Evolutionary conservation across 2,888 invertebrate genomes (phyloP), one percentile per base, ranked within the genome.

Genomic region (Trichogramma evanescens): DNA sequence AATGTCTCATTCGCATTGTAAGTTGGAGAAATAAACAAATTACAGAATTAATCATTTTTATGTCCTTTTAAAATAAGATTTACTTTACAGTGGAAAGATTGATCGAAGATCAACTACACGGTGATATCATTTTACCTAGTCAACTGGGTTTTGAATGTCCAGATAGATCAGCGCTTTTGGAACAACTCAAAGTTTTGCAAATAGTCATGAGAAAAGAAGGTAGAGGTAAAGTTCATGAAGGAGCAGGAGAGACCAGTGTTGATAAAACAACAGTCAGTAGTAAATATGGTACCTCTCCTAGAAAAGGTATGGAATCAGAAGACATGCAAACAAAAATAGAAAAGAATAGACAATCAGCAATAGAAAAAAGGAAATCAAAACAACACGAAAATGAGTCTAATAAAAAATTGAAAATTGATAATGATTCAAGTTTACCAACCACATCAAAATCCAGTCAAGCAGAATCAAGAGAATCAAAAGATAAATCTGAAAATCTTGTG

Each of bases 1-100:
- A 76, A 93, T 84, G 76, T 82, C 83, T 44, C 95, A 95, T 81
- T 83, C 86, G 6, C 89, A 91, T 72, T 83, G 92, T 92, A 82
- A 84, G 84, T 80, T 59, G 59, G 59, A 52, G 5, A 55, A 41
- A 13, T 45, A 51, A 53, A 51, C 52, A n/a, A 51, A 62, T 55
- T 9, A 43, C 9, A 40, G 26, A 8, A n/a, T 13, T 13, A 9
- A 48, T 46, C 9, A 40, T 53, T 26, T n/a, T 48, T 60, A 58
- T 7, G 39, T 67, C 71, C 41, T 53, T 43, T 48, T 26, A 50
- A 45, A 46, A 39, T 13, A 59, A 39, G 13, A 57, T 48, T 46
- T 50, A 44, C 59, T 42, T 79, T 76, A 55, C 73, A 91, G 90
- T 91, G 75, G 86, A 88, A 72, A 78, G 82, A 7, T 84, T 87